Conservation (phyloP, 2,797 vertebrate species). For the Muscicapa comitata region DNA sequence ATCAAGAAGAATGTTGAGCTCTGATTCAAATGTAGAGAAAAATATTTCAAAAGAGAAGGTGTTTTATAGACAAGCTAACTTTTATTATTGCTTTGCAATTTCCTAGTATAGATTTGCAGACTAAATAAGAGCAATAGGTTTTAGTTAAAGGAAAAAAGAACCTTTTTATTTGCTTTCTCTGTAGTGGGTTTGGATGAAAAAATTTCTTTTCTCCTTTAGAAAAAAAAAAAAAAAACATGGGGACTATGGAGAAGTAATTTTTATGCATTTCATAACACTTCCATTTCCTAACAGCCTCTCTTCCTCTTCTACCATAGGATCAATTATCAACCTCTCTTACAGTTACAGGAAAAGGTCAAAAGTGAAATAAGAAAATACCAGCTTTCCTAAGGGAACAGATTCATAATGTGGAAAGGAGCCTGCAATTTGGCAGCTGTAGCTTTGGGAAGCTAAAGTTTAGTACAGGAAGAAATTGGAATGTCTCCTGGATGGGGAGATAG, state of each 20-base stretch:
- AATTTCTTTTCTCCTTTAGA: not conserved
- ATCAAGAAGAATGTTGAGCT: not conserved
- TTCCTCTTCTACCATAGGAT: not conserved
- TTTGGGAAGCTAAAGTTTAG: slow-evolving; percentile 36
- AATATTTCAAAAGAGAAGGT: not conserved
- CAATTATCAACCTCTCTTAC: slow-evolving; percentile 51
- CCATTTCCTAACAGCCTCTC: not conserved
- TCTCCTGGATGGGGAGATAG: slow-evolving; percentile 47
- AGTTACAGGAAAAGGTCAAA: slow-evolving; percentile 52
- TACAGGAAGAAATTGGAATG: slow-evolving; percentile 55
- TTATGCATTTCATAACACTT: not conserved
- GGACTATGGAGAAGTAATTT: not conserved
- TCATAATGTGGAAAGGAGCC: slow-evolving; percentile 44
- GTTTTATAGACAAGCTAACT: not conserved
- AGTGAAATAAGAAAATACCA: slow-evolving; percentile 53
- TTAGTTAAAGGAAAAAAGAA: not conserved
- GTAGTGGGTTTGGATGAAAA: not conserved
- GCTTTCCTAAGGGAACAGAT: slow-evolving; percentile 33
- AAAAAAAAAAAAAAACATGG: not conserved
- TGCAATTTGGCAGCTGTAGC: slow-evolving; percentile 40
- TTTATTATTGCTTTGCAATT: not conserved
- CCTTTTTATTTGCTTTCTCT: not conserved
- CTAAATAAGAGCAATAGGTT: not conserved
- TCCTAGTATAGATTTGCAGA: not conserved
- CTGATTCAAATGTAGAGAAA: not conserved